Base-by-base conservation (phyloP, 2,797 vertebrate genomes). In the Enteromius treurensis region DNA sequence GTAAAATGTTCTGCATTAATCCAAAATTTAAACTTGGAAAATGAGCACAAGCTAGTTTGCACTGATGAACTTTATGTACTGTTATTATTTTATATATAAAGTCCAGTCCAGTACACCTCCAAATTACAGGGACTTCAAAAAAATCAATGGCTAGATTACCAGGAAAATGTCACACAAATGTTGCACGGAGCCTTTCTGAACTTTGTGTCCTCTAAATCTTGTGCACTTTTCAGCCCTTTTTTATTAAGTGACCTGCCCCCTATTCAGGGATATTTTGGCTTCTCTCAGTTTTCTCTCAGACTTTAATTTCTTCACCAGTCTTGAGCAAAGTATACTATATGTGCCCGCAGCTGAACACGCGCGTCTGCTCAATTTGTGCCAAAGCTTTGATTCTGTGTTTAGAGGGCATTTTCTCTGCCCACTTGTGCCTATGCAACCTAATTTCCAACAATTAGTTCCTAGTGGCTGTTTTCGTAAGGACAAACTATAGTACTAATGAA, bases 161-260 rank as follows among this genome's bases (percentile, higher is more conserved):
- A 60, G 15, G 13, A 62, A 83, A 83, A 83, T 78, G 75, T 83
- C 65, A 40, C 65, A 49, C n/a, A n/a, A n/a, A n/a, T n/a, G n/a
- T 70, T 60, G 17, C 40, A 17, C 75, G 19, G 19, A 78, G 40
- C 65, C 40, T 62, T 60, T 77, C 75, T 70, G 65, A 83, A 70
- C 75, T 68, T 23, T 71, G 3, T 77, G 65, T 60, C 42, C 69
- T 37, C 9, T 64, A 23, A 58, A 51, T 55, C 73, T 55, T 51
- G n/a, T 68, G 74, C 64, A 82, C 34, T 42, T 74, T 82, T 55
- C 7, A n/a, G 47, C 23, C 23, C 53, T 76, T 65, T 82, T 77
- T 62, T 60, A 70, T 83, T 55, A 71, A 49, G 13, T 71, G 40
- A 83, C 75, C 81, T 78, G 65, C 26, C 65, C 26, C 40, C 53